These are phyloP conservation scores for Deladenus siricidicola DNA, from an alignment of 2,888 invertebrate genomes.

Conservation along the genomic window DNA sequence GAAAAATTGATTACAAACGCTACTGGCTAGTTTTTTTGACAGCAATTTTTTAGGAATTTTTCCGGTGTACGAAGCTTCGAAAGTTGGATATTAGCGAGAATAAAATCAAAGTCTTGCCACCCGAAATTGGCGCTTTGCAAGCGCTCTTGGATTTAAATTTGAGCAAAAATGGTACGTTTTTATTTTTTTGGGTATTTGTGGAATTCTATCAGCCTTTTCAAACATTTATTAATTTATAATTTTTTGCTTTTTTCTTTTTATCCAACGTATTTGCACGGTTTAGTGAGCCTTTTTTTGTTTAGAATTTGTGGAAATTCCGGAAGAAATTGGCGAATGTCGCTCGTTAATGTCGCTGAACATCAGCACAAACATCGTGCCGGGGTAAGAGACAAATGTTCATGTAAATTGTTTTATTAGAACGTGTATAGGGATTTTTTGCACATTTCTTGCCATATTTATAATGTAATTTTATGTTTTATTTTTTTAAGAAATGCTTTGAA, in stretches of 20 bases:
- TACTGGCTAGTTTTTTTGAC: too few relatives aligned
- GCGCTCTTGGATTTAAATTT: slow-evolving; percentile 95
- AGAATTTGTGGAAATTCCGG: slow-evolving; percentile 54
- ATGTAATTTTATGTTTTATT: neutral
- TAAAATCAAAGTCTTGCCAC: slow-evolving; percentile 19
- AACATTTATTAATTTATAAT: too few relatives aligned
- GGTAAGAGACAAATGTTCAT: too few relatives aligned
- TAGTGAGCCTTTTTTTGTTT: neutral
- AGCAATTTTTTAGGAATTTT: slow-evolving; percentile 17
- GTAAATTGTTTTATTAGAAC: too few relatives aligned
- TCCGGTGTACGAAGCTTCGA: slow-evolving; percentile 17
- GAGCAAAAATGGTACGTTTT: slow-evolving; percentile 87
- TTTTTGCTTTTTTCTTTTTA: neutral
- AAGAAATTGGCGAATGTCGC: slow-evolving; percentile 61
- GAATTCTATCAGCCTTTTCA: too few relatives aligned
- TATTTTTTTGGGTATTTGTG: too few relatives aligned
- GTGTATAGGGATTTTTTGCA: neutral
- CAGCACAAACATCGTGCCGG: slow-evolving; percentile 69
- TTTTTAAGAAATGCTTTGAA: neutral
- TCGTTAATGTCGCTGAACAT: slow-evolving; percentile 91
- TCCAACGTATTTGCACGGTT: neutral
- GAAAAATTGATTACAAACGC: too few relatives aligned
- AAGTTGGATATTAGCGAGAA: slow-evolving; percentile 18
- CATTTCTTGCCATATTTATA: neutral
- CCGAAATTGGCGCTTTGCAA: slow-evolving; percentile 67